These are phyloP conservation scores for Lordiphosa stackelbergi DNA, from an alignment of 1,140 invertebrate genomes.

Conservation along the genomic window DNA sequence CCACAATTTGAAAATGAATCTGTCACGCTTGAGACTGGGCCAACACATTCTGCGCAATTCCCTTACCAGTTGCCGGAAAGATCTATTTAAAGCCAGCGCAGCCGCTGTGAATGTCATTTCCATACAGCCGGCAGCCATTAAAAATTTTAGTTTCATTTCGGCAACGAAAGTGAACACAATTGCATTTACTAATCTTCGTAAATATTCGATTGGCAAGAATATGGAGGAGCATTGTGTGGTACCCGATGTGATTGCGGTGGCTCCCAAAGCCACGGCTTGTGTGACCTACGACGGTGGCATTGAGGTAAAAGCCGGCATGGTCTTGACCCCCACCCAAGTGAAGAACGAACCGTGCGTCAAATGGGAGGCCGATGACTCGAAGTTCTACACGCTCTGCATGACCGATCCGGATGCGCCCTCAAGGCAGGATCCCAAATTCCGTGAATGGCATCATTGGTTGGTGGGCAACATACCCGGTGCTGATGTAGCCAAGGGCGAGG, in stretches of 20 bases:
- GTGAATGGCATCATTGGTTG: constrained; percentile 96
- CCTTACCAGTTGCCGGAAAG: neutral
- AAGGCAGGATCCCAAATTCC: constrained; percentile 85
- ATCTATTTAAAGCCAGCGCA: neutral
- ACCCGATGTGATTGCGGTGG: constrained; percentile 64
- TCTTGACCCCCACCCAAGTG: constrained; percentile 84
- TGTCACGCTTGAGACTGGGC: neutral
- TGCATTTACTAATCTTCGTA: constrained; percentile 13
- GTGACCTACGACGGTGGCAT: constrained; percentile 69
- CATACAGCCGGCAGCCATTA: constrained; percentile 34
- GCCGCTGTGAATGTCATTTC: constrained; percentile 34
- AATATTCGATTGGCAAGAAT: constrained; percentile 16
- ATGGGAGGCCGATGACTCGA: constrained; percentile 81
- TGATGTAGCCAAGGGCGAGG: constrained; percentile 85
- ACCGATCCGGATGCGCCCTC: constrained; percentile 82
- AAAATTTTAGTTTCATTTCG: constrained; percentile 17
- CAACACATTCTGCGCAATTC: constrained; percentile 4
- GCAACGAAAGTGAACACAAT: constrained; percentile 1
- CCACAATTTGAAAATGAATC: constrained; percentile 11
- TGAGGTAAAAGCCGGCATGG: constrained; percentile 82
- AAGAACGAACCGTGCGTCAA: constrained; percentile 83
- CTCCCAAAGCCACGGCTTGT: constrained; percentile 30
- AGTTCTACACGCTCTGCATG: constrained; percentile 88
- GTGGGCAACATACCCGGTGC: constrained; percentile 92
- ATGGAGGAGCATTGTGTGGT: constrained; percentile 69